Base-by-base conservation (phyloP, 2,888 invertebrate genomes). In the Lamellibrachia satsuma region DNA sequence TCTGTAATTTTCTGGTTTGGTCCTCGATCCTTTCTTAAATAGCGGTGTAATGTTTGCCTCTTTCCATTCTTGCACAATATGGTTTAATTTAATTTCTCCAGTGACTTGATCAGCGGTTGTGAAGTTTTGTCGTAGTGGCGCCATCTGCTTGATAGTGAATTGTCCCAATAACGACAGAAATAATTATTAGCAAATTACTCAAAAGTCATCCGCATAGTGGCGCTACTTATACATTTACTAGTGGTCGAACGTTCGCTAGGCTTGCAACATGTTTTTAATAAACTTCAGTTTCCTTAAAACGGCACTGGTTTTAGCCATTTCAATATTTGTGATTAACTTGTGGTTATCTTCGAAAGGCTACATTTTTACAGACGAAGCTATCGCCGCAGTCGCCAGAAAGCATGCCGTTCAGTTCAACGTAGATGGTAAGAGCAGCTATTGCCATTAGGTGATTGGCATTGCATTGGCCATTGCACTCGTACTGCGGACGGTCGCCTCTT, bases 271-370 rank as follows among this genome's bases (percentile, higher is more conserved):
- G 75, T 75, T 75, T 92, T n/a, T 75, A 75, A 75, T 75, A 75
- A 75, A 75, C 75, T 75, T 75, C n/a, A 75, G 93, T 55, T 75
- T 93, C 27, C 9, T 93, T 27, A 95, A 95, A 93, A 93, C 93
- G 92, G 91, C 92, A 11, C 90, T 95, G 2, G 90, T 95, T 52
- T 8, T 94, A 1, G 93, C 93, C 75, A 92, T 95, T 52, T 90
- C 93, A 8, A 92, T 94, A 52, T 95, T 95, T 94, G 93, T 94
- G 52, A 94, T 96, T 11, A 94, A 95, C 90, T 95, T 94, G 92
- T 96, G 96, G 96, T 92, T 96, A 9, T 92, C 93, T n/a, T 94
- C 93, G 39, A 96, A 96, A 93, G 93, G 94, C 9, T 95, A 95
- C 93, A 91, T 95, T 52, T 95, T 96, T 92, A 93, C 93, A 60